phyloP scores from a whole-genome alignment of 2,888 invertebrate genomes.

The Mechanitis messenoides region DNA sequence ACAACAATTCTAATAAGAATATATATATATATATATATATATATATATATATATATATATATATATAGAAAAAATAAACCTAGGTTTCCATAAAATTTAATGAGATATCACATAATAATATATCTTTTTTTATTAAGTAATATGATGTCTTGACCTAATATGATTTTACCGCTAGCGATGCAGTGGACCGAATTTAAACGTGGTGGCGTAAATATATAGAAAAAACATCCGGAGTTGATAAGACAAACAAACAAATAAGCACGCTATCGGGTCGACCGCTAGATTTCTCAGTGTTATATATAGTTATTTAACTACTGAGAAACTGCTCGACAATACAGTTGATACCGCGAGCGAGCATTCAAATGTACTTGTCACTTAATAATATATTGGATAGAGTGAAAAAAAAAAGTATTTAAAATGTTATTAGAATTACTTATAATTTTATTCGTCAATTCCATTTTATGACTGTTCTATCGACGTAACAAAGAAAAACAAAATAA shows the following conservation, averaged over 20 bases:
- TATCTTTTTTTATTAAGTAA: constrained; percentile 36
- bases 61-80: neutral
- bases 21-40: neutral
- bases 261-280: constrained; percentile 71
- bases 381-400: neutral
- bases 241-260: constrained; percentile 73
- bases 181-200: constrained; percentile 63
- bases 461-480: too few species aligned
- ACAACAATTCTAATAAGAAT: neutral
- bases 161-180: constrained; percentile 60
- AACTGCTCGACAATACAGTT: constrained; percentile 14
- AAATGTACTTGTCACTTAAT: neutral
- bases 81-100: neutral
- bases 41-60: neutral
- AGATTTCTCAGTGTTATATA: constrained; percentile 55
- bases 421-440: too few species aligned
- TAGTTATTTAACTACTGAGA: constrained; percentile 50
- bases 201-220: constrained; percentile 72
- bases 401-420: too few species aligned
- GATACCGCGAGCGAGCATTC: neutral
- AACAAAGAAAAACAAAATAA: constrained; percentile 19
- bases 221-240: constrained; percentile 77
- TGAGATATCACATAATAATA: constrained; percentile 22
- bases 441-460: neutral
- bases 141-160: constrained; percentile 64